Percentiles rank a stretch among this genome's conserved stretches.
Evolutionary conservation across 2,888 invertebrate species (phyloP).

Genomic region (Schizotus pectinicornis): DNA sequence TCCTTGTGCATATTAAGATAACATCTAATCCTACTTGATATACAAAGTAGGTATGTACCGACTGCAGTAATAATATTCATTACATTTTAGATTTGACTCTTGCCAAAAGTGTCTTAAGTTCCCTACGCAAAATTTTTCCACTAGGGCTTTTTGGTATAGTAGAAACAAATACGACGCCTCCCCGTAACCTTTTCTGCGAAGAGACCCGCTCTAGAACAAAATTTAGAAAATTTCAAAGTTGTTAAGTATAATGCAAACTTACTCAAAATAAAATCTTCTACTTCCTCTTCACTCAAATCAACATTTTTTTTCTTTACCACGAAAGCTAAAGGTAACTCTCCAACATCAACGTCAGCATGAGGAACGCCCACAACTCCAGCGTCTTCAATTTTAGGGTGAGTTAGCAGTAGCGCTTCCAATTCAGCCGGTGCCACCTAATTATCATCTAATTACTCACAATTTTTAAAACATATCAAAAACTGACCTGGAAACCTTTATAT

Average conservation of each 20-base stretch:
- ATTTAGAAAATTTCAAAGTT: conserved; percentile 3
- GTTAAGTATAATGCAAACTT: conserved; percentile 15
- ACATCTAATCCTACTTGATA: too few species aligned
- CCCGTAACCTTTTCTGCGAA: conserved; percentile 74
- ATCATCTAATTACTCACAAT: background rate
- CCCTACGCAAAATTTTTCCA: conserved; percentile 61
- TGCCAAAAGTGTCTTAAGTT: conserved; percentile 43
- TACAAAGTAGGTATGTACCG: too few species aligned
- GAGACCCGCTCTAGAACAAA: conserved; percentile 67
- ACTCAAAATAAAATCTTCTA: conserved; percentile 59
- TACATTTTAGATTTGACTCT: conserved; percentile 9
- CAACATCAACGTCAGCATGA: too few species aligned
- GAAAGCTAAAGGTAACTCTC: conserved; percentile 80
- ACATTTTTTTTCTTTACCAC: conserved; percentile 68
- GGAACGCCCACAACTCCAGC: conserved; percentile 81
- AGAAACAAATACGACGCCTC: conserved; percentile 63
- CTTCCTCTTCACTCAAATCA: conserved; percentile 58
- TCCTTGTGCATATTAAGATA: too few species aligned
- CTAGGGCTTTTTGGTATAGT: conserved; percentile 61
- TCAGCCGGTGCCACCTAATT: conserved; percentile 81
- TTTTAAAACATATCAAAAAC: background rate
- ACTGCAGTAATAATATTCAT: conserved; percentile 13
- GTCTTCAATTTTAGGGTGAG: conserved; percentile 74
- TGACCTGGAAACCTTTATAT: conserved; percentile 83
- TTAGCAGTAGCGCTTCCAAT: conserved; percentile 79